phyloP scores from a whole-genome alignment of 2,797 vertebrate species.

The Myotis findleyi region DNA sequence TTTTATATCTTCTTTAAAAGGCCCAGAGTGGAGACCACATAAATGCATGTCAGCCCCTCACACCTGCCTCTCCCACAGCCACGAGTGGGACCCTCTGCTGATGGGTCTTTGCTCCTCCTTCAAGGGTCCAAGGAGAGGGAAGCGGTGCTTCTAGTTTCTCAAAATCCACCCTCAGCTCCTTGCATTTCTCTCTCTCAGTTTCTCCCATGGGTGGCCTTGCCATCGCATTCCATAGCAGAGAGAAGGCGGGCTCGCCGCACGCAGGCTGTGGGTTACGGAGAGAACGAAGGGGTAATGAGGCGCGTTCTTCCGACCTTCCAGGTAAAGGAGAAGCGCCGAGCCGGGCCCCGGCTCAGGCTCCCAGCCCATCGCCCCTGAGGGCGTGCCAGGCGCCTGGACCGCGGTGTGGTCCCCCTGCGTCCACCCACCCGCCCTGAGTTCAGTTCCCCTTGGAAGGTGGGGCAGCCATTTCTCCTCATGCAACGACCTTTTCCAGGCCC shows the following conservation, averaged over 20 bases:
- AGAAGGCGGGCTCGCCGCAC: neutral
- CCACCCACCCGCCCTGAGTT: neutral
- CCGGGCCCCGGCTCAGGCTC: neutral
- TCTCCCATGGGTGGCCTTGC: neutral
- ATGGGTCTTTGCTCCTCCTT: neutral
- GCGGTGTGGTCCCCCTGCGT: neutral
- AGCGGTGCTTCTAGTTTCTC: neutral
- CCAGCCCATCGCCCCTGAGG: neutral
- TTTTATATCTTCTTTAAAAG: neutral
- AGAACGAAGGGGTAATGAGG: neutral
- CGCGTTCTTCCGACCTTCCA: neutral
- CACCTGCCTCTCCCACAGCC: too few relatives aligned
- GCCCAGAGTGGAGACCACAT: neutral
- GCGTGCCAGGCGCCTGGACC: neutral
- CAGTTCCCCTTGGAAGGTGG: neutral
- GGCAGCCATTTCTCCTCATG: conserved; percentile 12
- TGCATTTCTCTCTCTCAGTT: neutral
- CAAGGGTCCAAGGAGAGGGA: neutral
- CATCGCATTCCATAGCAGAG: accelerated
- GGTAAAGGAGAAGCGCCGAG: neutral
- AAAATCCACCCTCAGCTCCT: neutral
- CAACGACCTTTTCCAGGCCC: neutral
- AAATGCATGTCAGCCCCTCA: neutral
- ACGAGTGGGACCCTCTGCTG: too few relatives aligned
- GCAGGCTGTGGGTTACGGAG: neutral